Evolutionary conservation across 2,888 invertebrate genomes (phyloP).

Genomic region (Physocephala rufipes): DNA sequence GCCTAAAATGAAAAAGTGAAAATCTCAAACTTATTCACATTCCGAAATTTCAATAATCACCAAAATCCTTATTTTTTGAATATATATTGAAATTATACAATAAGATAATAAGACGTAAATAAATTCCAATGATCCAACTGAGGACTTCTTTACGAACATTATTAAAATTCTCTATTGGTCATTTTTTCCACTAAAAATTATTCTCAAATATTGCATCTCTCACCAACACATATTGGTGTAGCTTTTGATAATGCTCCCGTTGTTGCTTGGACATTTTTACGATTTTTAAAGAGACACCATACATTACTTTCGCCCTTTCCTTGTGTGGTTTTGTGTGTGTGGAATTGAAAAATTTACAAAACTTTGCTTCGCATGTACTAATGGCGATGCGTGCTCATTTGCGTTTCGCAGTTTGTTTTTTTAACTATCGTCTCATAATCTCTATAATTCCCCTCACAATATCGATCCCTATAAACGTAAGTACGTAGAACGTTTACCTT

Average conservation of each 20-base stretch:
- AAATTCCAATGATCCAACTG: too few relatives aligned
- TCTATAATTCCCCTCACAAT: constrained; percentile 26
- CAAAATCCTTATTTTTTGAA: too few relatives aligned
- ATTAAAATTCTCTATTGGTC: too few relatives aligned
- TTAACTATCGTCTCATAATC: background rate
- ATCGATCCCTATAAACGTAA: background rate
- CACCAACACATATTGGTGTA: background rate
- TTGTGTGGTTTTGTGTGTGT: constrained; percentile 17
- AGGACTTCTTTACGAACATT: too few relatives aligned
- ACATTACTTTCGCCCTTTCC: constrained; percentile 8
- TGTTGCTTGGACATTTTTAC: background rate
- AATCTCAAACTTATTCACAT: too few relatives aligned
- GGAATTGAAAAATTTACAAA: constrained; percentile 21
- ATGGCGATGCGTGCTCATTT: background rate
- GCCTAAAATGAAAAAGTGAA: too few relatives aligned
- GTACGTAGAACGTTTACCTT: constrained; percentile 27
- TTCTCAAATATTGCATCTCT: background rate
- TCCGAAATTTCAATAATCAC: too few relatives aligned
- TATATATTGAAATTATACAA: too few relatives aligned
- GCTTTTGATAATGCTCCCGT: background rate
- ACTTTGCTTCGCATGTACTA: background rate
- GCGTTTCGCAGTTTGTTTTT: background rate
- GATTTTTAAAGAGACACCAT: constrained; percentile 17
- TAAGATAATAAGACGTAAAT: too few relatives aligned
- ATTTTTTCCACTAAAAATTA: background rate